A percentile compares a stretch with the other conserved stretches of the same genome.
These are phyloP conservation scores for Helobdella robusta DNA, from an alignment of 2,888 invertebrate genomes.

Conservation along the genomic window DNA sequence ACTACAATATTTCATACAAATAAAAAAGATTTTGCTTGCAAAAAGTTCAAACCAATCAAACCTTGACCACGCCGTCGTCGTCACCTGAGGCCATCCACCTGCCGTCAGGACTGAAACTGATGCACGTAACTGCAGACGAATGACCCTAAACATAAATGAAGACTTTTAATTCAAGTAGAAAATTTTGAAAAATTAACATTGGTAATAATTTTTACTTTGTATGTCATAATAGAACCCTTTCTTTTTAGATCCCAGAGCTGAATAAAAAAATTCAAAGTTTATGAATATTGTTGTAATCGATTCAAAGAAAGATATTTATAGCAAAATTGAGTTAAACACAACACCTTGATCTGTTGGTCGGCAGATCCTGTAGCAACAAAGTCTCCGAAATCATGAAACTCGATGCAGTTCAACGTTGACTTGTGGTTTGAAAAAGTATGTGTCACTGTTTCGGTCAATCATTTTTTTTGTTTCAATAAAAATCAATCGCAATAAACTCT, in stretches of 20 bases:
- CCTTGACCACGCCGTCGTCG: constrained; percentile 70
- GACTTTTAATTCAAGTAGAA: background rate
- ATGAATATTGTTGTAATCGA: background rate
- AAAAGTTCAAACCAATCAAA: constrained; percentile 39
- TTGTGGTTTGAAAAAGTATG: constrained; percentile 82
- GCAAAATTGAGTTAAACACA: background rate
- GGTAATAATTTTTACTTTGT: constrained; percentile 55
- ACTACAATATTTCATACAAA: too few relatives aligned
- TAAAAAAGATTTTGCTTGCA: background rate
- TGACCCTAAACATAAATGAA: background rate
- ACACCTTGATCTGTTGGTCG: constrained; percentile 71
- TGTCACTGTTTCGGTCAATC: constrained; percentile 58
- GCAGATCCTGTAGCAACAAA: constrained; percentile 84
- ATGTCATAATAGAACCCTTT: constrained; percentile 86
- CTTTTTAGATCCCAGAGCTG: constrained; percentile 84
- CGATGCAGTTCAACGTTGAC: constrained; percentile 71
- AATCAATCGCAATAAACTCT: background rate
- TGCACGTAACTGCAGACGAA: constrained; percentile 66
- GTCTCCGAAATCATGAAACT: constrained; percentile 92
- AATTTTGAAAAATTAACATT: background rate
- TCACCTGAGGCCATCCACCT: constrained; percentile 94
- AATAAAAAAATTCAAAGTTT: constrained; percentile 32
- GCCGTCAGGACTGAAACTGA: constrained; percentile 94
- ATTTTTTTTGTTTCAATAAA: background rate
- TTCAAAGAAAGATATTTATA: background rate